These are phyloP conservation scores for Peromyscus aztecus DNA, from an alignment of 2,797 vertebrate species.

Conservation along the genomic window DNA sequence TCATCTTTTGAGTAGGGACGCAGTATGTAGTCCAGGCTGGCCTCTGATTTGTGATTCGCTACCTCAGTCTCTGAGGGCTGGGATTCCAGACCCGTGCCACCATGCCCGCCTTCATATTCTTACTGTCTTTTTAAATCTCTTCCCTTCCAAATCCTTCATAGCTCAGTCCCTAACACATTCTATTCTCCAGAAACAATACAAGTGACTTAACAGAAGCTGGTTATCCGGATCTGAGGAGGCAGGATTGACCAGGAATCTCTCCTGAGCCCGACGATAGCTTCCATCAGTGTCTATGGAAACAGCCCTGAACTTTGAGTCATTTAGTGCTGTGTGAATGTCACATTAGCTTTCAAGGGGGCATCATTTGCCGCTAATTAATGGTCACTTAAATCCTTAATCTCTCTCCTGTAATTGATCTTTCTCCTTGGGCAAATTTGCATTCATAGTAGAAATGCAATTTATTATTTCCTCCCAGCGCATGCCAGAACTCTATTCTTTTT, in stretches of 20 bases:
- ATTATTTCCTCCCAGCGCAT: constrained; percentile 73
- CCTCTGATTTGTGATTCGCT: neutral
- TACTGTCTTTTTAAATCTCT: constrained; percentile 26
- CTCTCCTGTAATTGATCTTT: constrained; percentile 82
- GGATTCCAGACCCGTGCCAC: neutral
- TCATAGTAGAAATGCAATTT: constrained; percentile 77
- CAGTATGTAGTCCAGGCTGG: neutral
- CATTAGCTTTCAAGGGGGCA: constrained; percentile 83
- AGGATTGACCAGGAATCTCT: neutral
- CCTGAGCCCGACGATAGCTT: constrained; percentile 35
- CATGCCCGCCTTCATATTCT: neutral
- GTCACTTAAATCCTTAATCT: constrained; percentile 84
- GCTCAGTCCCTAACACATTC: constrained; percentile 35
- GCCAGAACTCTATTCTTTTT: constrained; percentile 25
- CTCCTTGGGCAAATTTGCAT: constrained; percentile 80
- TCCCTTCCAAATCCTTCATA: constrained; percentile 6
- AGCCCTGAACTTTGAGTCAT: constrained; percentile 78
- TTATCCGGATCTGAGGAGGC: constrained; percentile 67
- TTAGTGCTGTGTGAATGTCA: constrained; percentile 82
- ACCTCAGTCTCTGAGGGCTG: neutral
- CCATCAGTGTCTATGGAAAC: constrained; percentile 76
- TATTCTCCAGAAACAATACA: constrained; percentile 35
- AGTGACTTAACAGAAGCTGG: constrained; percentile 57
- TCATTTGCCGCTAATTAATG: constrained; percentile 84
- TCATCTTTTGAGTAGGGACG: neutral